phyloP scores from a whole-genome alignment of 2,113 vertebrate genomes.

The Ranitomeya variabilis region DNA sequence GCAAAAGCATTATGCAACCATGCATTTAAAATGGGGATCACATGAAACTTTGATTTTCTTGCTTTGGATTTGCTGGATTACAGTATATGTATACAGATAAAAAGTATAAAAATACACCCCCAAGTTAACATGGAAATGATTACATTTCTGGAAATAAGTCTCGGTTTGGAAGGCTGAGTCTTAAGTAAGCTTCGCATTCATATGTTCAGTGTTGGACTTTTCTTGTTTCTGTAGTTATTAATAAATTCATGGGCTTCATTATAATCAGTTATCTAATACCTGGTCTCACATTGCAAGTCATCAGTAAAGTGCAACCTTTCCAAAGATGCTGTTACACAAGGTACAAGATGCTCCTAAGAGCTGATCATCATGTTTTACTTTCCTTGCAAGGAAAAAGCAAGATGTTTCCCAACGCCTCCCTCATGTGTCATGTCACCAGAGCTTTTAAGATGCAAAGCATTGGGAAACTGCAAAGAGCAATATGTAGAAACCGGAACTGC shows the following conservation, averaged over 20 bases:
- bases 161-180: neutral
- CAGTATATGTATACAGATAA: too few relatives aligned
- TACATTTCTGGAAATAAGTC: neutral
- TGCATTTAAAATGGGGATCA: neutral
- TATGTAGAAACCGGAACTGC: too few relatives aligned
- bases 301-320: neutral
- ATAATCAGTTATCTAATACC: neutral
- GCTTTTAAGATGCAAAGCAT: too few relatives aligned
- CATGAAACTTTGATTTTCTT: neutral
- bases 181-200: neutral
- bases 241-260: neutral
- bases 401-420: too few relatives aligned
- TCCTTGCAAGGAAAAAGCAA: neutral
- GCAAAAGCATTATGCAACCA: too few relatives aligned
- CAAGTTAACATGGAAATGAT: neutral
- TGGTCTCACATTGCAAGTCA: neutral
- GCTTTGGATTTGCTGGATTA: neutral
- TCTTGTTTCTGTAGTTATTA: neutral
- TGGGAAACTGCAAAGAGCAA: too few relatives aligned
- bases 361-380: neutral
- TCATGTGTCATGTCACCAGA: too few relatives aligned
- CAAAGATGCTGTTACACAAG: constrained; percentile 8
- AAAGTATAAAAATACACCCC: too few relatives aligned
- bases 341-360: neutral
- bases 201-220: neutral